Conservation (phyloP, 2,888 invertebrate species). For the Dioctria rufipes region DNA sequence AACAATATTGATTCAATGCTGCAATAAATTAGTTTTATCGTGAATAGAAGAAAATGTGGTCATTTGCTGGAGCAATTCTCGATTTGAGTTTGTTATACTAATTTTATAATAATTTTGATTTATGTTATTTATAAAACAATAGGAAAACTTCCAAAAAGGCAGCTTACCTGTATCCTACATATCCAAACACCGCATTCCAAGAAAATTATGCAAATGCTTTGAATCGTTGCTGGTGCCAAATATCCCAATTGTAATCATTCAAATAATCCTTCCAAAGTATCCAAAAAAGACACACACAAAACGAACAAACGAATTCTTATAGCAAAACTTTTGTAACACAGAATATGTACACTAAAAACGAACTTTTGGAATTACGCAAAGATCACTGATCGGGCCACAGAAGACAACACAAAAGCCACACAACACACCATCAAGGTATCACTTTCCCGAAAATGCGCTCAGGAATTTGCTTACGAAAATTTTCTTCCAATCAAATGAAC, state of each 20-base stretch:
- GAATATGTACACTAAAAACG: no score
- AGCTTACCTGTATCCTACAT: slow-evolving; percentile 42
- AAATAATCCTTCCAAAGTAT: no score
- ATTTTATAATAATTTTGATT: no score
- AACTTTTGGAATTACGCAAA: background rate
- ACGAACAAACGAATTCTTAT: background rate
- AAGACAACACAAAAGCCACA: background rate
- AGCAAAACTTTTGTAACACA: no score
- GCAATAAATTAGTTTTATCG: no score
- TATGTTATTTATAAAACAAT: no score
- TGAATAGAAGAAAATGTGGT: no score
- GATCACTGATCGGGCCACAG: background rate
- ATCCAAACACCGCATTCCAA: slow-evolving; percentile 40
- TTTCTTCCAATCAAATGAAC: slow-evolving; percentile 45
- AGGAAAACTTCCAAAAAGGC: no score
- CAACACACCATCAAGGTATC: slow-evolving; percentile 6
- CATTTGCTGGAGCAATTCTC: no score
- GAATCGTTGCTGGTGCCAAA: background rate
- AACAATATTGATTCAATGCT: no score
- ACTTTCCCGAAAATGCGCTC: slow-evolving; percentile 26
- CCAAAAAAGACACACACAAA: slow-evolving; percentile 1
- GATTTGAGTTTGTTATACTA: no score
- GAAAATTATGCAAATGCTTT: slow-evolving; percentile 30
- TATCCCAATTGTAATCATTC: background rate
- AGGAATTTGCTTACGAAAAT: slow-evolving; percentile 20